Evolutionary conservation across 2,113 vertebrate species (phyloP), one percentile per base, ranked within the genome.

Genomic region (Mus spicilegus): DNA sequence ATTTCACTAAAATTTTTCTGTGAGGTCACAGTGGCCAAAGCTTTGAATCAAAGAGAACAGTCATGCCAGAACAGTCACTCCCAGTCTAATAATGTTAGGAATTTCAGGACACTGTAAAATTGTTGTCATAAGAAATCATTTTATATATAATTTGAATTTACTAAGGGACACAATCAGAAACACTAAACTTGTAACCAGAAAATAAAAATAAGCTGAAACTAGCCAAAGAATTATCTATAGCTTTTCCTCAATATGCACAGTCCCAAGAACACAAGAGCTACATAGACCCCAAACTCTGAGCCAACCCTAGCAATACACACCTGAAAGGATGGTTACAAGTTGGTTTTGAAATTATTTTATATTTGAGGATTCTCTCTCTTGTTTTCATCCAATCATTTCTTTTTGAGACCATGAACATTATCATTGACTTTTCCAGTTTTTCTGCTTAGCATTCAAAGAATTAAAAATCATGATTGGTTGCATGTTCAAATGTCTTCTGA

Each of bases 1-100:
- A 80, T 95, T 96, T 95, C 95, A 63, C 92, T 97, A 91, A 49
- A 95, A 81, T 89, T 95, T 76, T 61, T 93, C 92, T 76, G 61
- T 80, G 56, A 96, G 94, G 93, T 94, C 82, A 94, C 67, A 56
- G 2, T 77, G 65, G 82, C 24, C 95, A 97, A 70, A 61, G 75
- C 56, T 72, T n/a, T 95, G 93, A 49, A 70, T 88, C 78, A 94
- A 93, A 93, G 36, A 94, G 49, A 22, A 20, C 67, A 17, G 30
- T 95, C 94, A 58, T 51, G 56, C 63, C 36, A 49, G 73, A 76
- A 51, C n/a, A 2, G 17, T 93, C 78, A 90, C 72, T 91, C 76
- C 33, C 54, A 56, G 7, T 17, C 75, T 61, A 89, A 91, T 70
- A 96, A 89, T 26, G 42, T 33, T 95, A 46, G 17, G 63, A 89